Base-by-base conservation (phyloP, 1,140 invertebrate species). In the Heliconius hewitsoni region DNA sequence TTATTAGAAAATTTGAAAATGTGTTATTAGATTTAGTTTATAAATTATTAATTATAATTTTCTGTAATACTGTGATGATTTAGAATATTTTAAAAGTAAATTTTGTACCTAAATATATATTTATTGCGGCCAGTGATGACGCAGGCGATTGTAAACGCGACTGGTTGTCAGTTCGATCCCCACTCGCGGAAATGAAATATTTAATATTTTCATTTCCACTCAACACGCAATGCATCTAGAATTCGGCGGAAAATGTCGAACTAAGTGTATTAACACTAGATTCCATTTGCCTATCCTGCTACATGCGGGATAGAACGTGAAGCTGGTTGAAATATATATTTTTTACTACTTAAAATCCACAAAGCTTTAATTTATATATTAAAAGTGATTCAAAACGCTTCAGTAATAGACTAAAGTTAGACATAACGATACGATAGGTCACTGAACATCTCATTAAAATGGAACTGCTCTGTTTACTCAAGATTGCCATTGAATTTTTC, bases 361-460 rank as follows among this genome's bases (percentile, higher is more conserved):
- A 60, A 60, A 23, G 23, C 57, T 30, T 66, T 27, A 66, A 66
- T 66, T 27, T 11, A 66, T 30, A 30, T 30, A 66, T 66, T 30
- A 16, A 66, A 66, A 66, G 13, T 66, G 16, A 66, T 66, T 66
- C n/a, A 16, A 66, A 66, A 66, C 13, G 60, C 60, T 66, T 66
- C 27, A 27, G 27, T 66, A 27, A 23, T 23, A 66, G 23, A 66
- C 60, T 66, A 1, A 66, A 27, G 60, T 13, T 46, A 60, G 60
- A 42, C 71, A 57, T 78, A 78, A 72, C 71, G 71, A 66, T 37
- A 42, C 34, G 73, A 78, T 78, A 71, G 66, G 55, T 73, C 70
- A 80, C 71, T 71, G 42, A 73, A 76, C 74, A 80, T 80, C 79
- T 80, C 79, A 76, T 77, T 72, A 80, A 76, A 71, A 76, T 80